phyloP scores from a whole-genome alignment of 2,113 vertebrate genomes.

The Microtus oregoni region DNA sequence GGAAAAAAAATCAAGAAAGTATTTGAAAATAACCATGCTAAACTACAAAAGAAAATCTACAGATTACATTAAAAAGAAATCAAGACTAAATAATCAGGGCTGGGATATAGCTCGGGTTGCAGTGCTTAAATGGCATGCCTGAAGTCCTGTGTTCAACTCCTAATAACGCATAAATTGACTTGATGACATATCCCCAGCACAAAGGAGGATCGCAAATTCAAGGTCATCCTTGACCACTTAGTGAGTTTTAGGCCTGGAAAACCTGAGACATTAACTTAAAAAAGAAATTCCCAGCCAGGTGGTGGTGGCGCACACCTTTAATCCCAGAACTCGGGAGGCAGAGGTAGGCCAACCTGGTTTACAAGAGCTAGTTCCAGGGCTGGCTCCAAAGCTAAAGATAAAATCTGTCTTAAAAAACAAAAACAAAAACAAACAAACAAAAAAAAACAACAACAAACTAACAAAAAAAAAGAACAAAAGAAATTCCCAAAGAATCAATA shows the following conservation, averaged over 20 bases:
- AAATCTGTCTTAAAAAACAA: no score
- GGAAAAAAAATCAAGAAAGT: background rate
- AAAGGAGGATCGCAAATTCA: background rate
- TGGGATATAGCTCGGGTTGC: background rate
- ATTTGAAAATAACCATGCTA: constrained; percentile 14
- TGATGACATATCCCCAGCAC: background rate
- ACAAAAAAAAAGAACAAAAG: background rate
- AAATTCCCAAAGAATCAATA: background rate
- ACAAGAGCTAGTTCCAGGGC: no score
- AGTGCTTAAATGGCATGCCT: background rate
- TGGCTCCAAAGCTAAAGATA: no score
- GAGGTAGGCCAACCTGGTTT: no score
- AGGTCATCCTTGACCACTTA: background rate
- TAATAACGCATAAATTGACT: background rate
- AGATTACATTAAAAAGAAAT: constrained; percentile 46
- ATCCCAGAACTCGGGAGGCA: no score
- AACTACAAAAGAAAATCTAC: background rate
- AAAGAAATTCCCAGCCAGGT: background rate
- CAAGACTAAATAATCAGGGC: background rate
- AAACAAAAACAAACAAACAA: no score
- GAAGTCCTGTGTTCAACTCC: background rate
- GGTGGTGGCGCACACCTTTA: no score
- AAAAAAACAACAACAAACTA: no score
- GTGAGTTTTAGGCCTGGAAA: background rate
- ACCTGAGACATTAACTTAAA: background rate